Evolutionary conservation across 35 echinoderm and acorn worm genomes (phyloP).

Genomic region (Lytechinus variegatus): DNA sequence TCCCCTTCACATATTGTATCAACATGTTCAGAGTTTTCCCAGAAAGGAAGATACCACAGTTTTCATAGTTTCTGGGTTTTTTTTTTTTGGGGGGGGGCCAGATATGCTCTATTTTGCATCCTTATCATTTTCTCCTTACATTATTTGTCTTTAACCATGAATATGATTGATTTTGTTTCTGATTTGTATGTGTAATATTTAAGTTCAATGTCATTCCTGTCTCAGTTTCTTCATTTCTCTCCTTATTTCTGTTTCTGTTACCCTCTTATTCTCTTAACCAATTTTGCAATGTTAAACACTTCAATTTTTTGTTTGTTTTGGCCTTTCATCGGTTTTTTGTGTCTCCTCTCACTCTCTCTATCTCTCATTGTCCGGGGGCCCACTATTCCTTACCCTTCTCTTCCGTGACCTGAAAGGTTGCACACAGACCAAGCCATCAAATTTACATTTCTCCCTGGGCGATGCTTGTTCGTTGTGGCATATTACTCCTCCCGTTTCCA

Average conservation of each 20-base stretch:
- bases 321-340: neutral
- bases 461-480: slow-evolving; percentile 41
- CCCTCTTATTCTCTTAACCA: neutral
- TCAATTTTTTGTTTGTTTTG: neutral
- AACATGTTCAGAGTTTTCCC: neutral
- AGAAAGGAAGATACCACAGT: no score
- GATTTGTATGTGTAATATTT: neutral
- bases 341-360: neutral
- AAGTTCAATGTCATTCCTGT: no score
- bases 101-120: no score
- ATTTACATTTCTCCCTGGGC: slow-evolving; percentile 41
- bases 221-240: no score
- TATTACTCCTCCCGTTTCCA: slow-evolving; percentile 19
- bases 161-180: neutral
- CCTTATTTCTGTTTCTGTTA: no score
- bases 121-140: no score
- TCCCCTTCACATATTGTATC: neutral
- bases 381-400: neutral
- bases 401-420: neutral
- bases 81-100: no score
- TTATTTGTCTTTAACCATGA: no score
- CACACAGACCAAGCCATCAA: slow-evolving; percentile 6
- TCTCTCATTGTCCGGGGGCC: neutral
- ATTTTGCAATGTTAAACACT: neutral
- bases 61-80: no score